These are phyloP conservation scores for Acanthosepion pharaonis DNA, from an alignment of 2,888 invertebrate genomes.

Conservation along the genomic window DNA sequence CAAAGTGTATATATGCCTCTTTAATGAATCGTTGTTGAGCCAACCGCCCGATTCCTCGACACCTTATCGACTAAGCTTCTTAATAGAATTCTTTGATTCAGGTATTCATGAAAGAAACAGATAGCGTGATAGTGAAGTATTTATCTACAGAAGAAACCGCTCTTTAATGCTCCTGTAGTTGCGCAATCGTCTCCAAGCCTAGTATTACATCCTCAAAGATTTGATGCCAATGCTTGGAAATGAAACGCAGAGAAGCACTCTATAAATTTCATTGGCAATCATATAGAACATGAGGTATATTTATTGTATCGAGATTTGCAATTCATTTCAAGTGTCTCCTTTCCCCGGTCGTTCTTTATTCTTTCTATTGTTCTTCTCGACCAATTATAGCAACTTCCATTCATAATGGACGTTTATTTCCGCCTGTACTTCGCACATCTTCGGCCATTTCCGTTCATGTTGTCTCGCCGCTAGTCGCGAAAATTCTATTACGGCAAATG, in stretches of 20 bases:
- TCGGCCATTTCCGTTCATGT: neutral
- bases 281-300: neutral
- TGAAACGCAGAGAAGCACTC: neutral
- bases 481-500: neutral
- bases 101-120: neutral
- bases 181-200: neutral
- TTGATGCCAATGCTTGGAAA: neutral
- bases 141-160: neutral
- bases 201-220: neutral
- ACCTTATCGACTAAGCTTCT: too few relatives aligned
- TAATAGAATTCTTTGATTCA: neutral
- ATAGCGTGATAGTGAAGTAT: neutral
- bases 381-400: neutral
- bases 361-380: neutral
- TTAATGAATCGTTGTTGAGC: too few relatives aligned
- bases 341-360: neutral
- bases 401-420: conserved; percentile 33
- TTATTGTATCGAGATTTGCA: conserved; percentile 21
- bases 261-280: neutral
- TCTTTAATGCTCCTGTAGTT: neutral
- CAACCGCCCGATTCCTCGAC: too few relatives aligned
- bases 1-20: too few relatives aligned
- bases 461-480: neutral
- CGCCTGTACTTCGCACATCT: neutral
- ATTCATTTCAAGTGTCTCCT: neutral